Conservation (phyloP, 2,888 invertebrate genomes). For the Lasioglossum morio region DNA sequence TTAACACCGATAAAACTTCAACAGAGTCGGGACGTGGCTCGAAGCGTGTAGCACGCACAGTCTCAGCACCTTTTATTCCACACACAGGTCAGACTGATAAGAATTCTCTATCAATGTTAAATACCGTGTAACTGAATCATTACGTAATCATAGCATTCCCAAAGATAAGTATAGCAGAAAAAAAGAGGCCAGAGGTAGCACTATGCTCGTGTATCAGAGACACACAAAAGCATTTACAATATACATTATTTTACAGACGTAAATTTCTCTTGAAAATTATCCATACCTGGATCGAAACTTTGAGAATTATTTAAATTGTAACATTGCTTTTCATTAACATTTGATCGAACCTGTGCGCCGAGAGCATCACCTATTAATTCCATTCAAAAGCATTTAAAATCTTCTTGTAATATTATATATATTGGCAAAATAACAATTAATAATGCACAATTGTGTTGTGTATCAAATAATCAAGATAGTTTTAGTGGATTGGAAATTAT, state of each 20-base stretch:
- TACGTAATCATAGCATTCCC: constrained; percentile 16
- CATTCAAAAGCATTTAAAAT: no score
- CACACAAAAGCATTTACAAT: neutral
- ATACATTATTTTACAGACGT: no score
- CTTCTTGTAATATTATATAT: no score
- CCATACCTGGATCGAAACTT: no score
- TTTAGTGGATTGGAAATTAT: neutral
- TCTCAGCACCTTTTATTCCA: constrained; percentile 12
- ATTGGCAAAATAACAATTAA: no score
- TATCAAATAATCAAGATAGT: neutral
- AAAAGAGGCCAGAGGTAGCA: neutral
- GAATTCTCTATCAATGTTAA: constrained; percentile 43
- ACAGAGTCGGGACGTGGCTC: neutral
- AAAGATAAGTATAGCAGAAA: constrained; percentile 1
- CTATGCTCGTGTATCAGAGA: neutral
- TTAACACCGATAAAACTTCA: constrained; percentile 31
- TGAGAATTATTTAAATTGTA: no score
- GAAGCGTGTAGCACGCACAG: constrained; percentile 34
- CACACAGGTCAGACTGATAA: constrained; percentile 29
- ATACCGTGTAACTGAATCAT: constrained; percentile 32
- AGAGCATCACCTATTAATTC: no score
- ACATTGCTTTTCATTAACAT: no score
- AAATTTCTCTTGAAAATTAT: no score
- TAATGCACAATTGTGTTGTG: neutral
- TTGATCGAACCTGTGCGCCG: no score